Base-by-base conservation (phyloP, 2,888 invertebrate species). In the Scaptodrosophila latifasciaeformis region DNA sequence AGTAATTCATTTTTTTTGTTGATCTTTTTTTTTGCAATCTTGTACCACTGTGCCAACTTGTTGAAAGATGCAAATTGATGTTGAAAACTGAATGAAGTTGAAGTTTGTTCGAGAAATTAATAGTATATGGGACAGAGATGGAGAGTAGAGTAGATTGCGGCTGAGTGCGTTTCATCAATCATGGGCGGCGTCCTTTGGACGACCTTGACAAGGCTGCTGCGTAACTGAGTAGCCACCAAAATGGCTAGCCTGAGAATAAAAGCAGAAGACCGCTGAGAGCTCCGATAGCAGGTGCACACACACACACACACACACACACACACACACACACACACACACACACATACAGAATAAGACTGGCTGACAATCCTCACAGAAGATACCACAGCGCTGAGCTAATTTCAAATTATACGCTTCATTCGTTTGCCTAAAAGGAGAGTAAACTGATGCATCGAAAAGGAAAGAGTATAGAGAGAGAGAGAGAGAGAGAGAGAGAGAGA, bases 321-420 rank as follows among this genome's bases (percentile, higher is more conserved):
- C 37, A 37, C 12, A 15, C 17, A 15, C 18, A 5, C 17, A 42
- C 7, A 24, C 13, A 7, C 12, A 19, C 21, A 24, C 21, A 27
- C 12, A 21, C 29, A 31, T n/a, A 30, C 4, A 45, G 31, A 46
- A 44, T 27, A 21, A 17, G 12, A 42, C 40, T 39, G 18, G 31
- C 44, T 45, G 37, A n/a, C 27, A 27, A 31, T 30, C n/a, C 35
- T 34, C 46, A 31, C 45, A 42, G 74, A 77, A 70, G 80, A 65
- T 79, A 77, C 77, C 80, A 78, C 77, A 67, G 70, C 78, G 74
- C 71, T 62, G 65, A 54, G 72, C 81, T 81, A 79, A 81, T 72
- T 79, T 72, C 63, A 66, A 75, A 81, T 80, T 78, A 82, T 72
- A 80, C 79, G 72, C 79, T 76, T 81, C 70, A 67, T 81, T 72